A percentile compares a stretch with the other conserved stretches of the same genome.
phyloP scores from a whole-genome alignment of 2,888 invertebrate species.

The Clistopyga incitator region DNA sequence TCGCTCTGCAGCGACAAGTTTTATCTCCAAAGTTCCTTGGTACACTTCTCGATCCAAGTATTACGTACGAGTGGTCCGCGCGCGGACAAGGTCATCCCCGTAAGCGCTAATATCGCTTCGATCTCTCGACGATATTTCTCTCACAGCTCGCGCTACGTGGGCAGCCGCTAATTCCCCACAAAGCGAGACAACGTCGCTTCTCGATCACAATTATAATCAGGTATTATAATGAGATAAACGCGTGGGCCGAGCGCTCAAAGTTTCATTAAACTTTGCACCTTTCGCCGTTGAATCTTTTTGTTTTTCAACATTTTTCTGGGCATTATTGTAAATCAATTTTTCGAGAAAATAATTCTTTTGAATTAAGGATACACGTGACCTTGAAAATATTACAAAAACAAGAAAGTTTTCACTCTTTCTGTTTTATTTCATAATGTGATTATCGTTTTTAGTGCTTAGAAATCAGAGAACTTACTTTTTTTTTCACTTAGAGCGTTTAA shows the following conservation, averaged over 20 bases:
- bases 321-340: too few relatives aligned
- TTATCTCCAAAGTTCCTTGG: neutral
- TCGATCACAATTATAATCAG: neutral
- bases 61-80: conserved; percentile 3
- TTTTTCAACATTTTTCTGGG: too few relatives aligned
- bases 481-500: neutral
- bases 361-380: too few relatives aligned
- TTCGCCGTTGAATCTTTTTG: too few relatives aligned
- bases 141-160: conserved; percentile 14
- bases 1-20: neutral
- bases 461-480: neutral
- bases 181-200: neutral
- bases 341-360: too few relatives aligned
- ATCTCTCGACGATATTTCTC: conserved; percentile 25
- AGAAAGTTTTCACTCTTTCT: neutral
- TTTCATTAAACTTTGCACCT: too few relatives aligned
- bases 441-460: neutral
- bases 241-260: conserved; percentile 19
- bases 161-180: conserved; percentile 26
- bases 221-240: conserved; percentile 12
- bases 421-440: neutral
- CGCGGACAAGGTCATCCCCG: conserved; percentile 27
- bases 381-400: too few relatives aligned
- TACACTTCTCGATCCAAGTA: conserved; percentile 20
- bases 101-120: conserved; percentile 11